Evolutionary conservation across 2,113 vertebrate genomes (phyloP), one percentile per base, ranked within the genome.

Genomic region (Corythaeola cristata): DNA sequence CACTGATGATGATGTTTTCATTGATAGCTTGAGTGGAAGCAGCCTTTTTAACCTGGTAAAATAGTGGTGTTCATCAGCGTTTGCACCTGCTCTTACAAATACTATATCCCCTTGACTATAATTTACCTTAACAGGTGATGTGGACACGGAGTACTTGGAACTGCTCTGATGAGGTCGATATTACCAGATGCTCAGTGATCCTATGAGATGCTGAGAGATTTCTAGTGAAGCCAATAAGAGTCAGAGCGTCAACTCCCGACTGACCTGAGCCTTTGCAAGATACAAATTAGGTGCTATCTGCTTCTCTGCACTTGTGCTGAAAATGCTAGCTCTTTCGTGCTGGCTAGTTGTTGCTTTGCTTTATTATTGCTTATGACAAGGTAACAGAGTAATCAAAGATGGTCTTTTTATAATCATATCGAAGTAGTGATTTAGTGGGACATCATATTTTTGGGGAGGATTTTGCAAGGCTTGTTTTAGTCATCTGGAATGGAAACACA

Each of bases 401-500:
- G 79, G 28, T 3, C 21, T 76, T 94, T 87, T 89, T 86, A 45
- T 85, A 89, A 82, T 92, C 32, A 24, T 62, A 89, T 66, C 8
- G 3, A 63, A 89, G 45, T n/a, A 81, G 55, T 58, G 53, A 84
- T 91, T 92, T 90, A 87, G 80, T 85, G 53, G 32, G 77, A 91
- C 73, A 85, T 50, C 32, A 4, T 78, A 37, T 77, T 82, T 91
- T 93, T 90, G 44, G 24, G 30, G 32, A 28, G 62, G 72, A 71
- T 78, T 84, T 96, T 94, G 68, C 39, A 60, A 92, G 92, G 27
- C 52, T 87, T 75, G 45, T 88, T 95, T 95, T 94, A 91, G 76
- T 90, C 47, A 72, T 89, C 74, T 91, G 76, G 45, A 95, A 92
- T 55, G 67, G 77, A 94, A 89, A 78, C 17, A 60, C 37, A 82